Conservation (phyloP, 2,888 invertebrate species). For the Chaitophorus viminalis region DNA sequence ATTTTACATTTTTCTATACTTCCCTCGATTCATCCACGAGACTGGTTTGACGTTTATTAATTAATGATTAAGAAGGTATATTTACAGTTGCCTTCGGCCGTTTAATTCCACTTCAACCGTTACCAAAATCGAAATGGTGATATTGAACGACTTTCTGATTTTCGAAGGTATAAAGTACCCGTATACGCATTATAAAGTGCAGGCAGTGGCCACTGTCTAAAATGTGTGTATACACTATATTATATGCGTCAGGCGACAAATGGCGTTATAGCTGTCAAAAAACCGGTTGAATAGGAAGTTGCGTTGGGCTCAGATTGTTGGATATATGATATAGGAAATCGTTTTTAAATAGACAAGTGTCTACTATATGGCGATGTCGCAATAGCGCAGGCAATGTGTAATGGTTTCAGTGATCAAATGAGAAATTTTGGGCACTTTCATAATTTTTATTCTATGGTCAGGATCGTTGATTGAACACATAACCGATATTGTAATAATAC, state of each 20-base stretch:
- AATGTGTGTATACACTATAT: too few species aligned
- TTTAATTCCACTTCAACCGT: neutral
- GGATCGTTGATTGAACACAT: neutral
- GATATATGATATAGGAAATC: neutral
- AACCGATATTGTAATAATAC: neutral
- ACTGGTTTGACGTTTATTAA: neutral
- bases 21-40: neutral
- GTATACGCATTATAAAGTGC: too few species aligned
- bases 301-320: neutral
- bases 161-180: neutral
- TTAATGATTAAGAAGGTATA: neutral
- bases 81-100: neutral
- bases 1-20: too few species aligned
- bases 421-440: neutral
- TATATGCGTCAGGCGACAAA: neutral
- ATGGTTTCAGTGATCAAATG: neutral
- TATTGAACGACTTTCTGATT: conserved; percentile 40
- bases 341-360: neutral
- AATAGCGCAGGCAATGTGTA: neutral
- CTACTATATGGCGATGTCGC: neutral
- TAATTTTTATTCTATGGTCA: neutral
- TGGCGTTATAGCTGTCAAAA: neutral
- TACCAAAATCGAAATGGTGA: conserved; percentile 8
- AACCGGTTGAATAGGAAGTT: conserved; percentile 36
- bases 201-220: neutral